Base-by-base conservation (phyloP, 1,140 invertebrate species). In the Drosophila eugracilis region DNA sequence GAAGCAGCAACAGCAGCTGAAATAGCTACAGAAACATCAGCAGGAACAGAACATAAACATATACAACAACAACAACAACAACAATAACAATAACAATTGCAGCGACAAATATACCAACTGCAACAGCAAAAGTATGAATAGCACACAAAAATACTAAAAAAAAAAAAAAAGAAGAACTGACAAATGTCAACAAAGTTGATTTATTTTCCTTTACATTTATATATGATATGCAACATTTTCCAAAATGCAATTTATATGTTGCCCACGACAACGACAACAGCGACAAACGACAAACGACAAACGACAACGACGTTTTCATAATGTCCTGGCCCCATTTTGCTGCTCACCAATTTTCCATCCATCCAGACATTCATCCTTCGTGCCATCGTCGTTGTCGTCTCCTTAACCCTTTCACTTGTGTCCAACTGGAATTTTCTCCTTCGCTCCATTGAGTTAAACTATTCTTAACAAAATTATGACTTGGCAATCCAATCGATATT, bases 201-300 rank as follows among this genome's bases (percentile, higher is more conserved):
- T 85, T 85, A 85, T 85, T 85, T 85, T 77, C 81, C 73, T 70
- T 86, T 77, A 86, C 77, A 85, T 86, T 85, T 85, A 86, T 86
- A 86, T 85, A 86, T 86, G 81, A 85, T 80, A 86, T 85, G 80
- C 80, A 80, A 85, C 81, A 85, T 85, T 85, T 85, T 84, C 75
- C 39, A 67, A 84, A 84, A 84, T 85, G 80, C 80, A 73, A 85
- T 85, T 85, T 85, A 62, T 80, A 53, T 76, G 59, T 78, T 63
- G 58, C 36, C 37, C 58, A 24, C 63, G 67, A 49, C 71, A 55
- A 71, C 58, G 24, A 50, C 28, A 58, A 34, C 24, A 24, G 12
- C 21, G 14, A n/a, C 36, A 37, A 41, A n/a, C n/a, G n/a, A n/a
- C n/a, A n/a, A n/a, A n/a, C n/a, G n/a, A n/a, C n/a, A 7, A 21